Evolutionary conservation across 2,797 vertebrate genomes (phyloP).

Genomic region (Scomberomorus guttatus): DNA sequence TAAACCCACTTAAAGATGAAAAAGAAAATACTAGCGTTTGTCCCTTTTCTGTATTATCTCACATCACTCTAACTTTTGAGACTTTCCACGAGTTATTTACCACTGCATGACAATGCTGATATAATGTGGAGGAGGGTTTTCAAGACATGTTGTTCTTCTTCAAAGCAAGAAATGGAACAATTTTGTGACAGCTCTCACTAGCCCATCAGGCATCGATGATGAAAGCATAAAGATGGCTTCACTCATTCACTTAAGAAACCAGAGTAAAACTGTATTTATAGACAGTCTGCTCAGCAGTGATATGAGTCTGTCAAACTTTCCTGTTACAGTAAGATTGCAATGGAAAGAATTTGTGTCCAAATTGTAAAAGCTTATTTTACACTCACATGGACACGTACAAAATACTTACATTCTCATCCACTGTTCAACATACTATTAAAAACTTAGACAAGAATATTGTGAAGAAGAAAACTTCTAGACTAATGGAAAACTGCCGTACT

Average conservation of each 20-base stretch:
- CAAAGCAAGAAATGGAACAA: slow-evolving; percentile 55
- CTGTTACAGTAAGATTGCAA: background rate
- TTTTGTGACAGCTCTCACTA: slow-evolving; percentile 29
- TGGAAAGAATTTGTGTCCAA: background rate
- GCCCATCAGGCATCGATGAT: slow-evolving; percentile 31
- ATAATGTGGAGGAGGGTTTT: slow-evolving; percentile 21
- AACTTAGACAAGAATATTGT: background rate
- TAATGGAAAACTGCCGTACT: background rate
- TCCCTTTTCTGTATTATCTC: background rate
- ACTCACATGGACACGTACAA: background rate
- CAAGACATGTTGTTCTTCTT: slow-evolving; percentile 28
- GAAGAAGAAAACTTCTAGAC: background rate
- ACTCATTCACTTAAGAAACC: slow-evolving; percentile 1
- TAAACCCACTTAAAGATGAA: slow-evolving; percentile 44
- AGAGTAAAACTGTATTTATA: background rate
- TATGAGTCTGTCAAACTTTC: background rate
- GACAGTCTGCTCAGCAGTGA: background rate
- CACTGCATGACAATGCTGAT: background rate
- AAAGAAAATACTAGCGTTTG: slow-evolving; percentile 22
- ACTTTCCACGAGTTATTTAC: slow-evolving; percentile 10
- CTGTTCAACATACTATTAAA: background rate
- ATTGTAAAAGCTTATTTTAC: background rate
- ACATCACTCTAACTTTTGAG: slow-evolving; percentile 7
- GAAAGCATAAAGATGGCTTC: slow-evolving; percentile 32
- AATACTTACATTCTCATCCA: background rate